Evolutionary conservation across 2,888 invertebrate genomes (phyloP), one percentile per base, ranked within the genome.

Genomic region (Spisula subtruncata): DNA sequence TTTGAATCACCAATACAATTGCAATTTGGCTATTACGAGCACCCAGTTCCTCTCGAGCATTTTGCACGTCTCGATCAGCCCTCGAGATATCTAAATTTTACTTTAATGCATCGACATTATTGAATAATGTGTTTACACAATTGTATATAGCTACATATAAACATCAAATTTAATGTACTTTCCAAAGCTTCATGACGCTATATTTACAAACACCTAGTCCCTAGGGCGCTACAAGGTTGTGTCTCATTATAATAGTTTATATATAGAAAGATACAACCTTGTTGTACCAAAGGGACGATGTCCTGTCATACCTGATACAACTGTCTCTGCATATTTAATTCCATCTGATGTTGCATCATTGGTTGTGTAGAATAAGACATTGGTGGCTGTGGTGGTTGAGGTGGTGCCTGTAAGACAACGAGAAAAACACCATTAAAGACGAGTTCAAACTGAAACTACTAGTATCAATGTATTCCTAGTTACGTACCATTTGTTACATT

Each of bases 251-350:
- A n/a, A n/a, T n/a, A n/a, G n/a, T n/a, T n/a, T n/a, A n/a, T n/a
- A n/a, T n/a, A n/a, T n/a, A n/a, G n/a, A n/a, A n/a, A n/a, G n/a
- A n/a, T n/a, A n/a, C n/a, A n/a, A n/a, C n/a, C n/a, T n/a, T n/a
- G n/a, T n/a, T n/a, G n/a, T n/a, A n/a, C n/a, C n/a, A n/a, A n/a
- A n/a, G n/a, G n/a, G n/a, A n/a, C n/a, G n/a, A n/a, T n/a, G n/a
- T n/a, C n/a, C n/a, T 41, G 8, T 10, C 51, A 12, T 85, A 92
- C 92, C 88, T 89, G 88, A 41, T 92, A 92, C 83, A 90, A 54
- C 18, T 87, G 48, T 83, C 89, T 66, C 88, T 92, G 92, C 90
- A 90, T 90, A n/a, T 88, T 81, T 87, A 91, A 81, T 56, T 92
- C 92, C 82, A 71, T 85, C 32, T 87, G 88, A 18, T 88, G 83